Conservation (phyloP, 1,140 invertebrate genomes). For the Triops longicaudatus region DNA sequence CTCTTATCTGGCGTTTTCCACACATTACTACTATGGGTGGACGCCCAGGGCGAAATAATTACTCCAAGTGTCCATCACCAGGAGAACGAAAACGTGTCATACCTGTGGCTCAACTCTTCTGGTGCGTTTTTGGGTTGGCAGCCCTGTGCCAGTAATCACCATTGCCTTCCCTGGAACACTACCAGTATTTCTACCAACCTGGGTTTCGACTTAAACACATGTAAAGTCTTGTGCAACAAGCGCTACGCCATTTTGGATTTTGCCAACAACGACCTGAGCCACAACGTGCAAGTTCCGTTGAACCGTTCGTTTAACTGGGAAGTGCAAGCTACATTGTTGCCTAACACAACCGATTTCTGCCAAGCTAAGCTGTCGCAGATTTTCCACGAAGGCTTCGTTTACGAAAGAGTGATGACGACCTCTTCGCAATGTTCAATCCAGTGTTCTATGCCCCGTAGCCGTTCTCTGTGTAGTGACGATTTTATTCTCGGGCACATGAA, state of each 20-base stretch:
- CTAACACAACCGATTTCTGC: neutral
- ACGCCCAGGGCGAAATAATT: constrained; percentile 25
- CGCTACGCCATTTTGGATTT: neutral
- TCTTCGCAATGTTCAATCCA: neutral
- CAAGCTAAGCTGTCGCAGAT: constrained; percentile 43
- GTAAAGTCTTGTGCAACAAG: neutral
- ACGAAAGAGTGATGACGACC: constrained; percentile 13
- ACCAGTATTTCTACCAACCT: neutral
- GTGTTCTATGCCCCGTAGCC: neutral
- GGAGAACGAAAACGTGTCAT: neutral
- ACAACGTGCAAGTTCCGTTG: neutral
- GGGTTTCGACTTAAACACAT: neutral
- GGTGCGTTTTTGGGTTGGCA: neutral
- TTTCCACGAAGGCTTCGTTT: constrained; percentile 48
- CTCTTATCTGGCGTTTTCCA: constrained; percentile 61
- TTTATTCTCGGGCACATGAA: neutral
- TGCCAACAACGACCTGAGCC: neutral
- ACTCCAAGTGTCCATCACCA: neutral
- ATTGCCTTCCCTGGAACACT: neutral
- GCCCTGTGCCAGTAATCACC: neutral
- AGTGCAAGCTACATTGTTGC: neutral
- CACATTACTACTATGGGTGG: constrained; percentile 50
- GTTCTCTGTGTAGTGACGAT: neutral
- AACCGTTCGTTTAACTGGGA: neutral
- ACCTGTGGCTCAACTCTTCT: neutral